These are phyloP conservation scores for Epizoanthus rinbou DNA, from an alignment of 92 coral and sea anemone species.

Conservation along the genomic window DNA sequence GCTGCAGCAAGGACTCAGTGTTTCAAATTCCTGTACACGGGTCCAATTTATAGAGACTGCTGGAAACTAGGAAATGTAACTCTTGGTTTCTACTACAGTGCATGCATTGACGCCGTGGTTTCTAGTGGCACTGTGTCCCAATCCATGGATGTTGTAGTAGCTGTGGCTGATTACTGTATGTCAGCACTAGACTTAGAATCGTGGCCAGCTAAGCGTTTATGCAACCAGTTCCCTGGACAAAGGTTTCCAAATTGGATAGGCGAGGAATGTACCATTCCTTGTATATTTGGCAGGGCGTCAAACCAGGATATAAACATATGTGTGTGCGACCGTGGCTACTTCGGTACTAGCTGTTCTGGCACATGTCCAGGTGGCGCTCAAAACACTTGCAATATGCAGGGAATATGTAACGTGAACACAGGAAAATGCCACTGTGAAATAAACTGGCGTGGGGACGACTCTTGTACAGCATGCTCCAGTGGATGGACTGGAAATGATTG, in stretches of 20 bases:
- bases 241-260: constrained; percentile 74
- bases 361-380: constrained; percentile 64
- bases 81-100: constrained; percentile 49
- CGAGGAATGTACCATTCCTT: constrained; percentile 47
- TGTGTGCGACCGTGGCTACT: constrained; percentile 61
- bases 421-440: constrained; percentile 61
- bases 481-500: constrained; percentile 67
- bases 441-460: constrained; percentile 58
- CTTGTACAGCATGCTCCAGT: constrained; percentile 54
- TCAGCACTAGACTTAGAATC: constrained; percentile 36
- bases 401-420: constrained; percentile 47
- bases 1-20: constrained; percentile 49
- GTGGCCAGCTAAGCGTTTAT: constrained; percentile 65
- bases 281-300: constrained; percentile 59
- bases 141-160: constrained; percentile 55
- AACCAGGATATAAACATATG: constrained; percentile 46
- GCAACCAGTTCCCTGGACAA: constrained; percentile 62
- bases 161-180: constrained; percentile 59
- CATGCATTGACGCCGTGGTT: constrained; percentile 52
- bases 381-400: constrained; percentile 60
- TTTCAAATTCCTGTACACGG: constrained; percentile 42
- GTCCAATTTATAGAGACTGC: constrained; percentile 48
- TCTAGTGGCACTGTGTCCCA: constrained; percentile 47
- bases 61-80: constrained; percentile 49
- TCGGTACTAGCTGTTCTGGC: constrained; percentile 55